phyloP scores from a whole-genome alignment of 2,888 invertebrate genomes.

The Pasiphila rectangulata region DNA sequence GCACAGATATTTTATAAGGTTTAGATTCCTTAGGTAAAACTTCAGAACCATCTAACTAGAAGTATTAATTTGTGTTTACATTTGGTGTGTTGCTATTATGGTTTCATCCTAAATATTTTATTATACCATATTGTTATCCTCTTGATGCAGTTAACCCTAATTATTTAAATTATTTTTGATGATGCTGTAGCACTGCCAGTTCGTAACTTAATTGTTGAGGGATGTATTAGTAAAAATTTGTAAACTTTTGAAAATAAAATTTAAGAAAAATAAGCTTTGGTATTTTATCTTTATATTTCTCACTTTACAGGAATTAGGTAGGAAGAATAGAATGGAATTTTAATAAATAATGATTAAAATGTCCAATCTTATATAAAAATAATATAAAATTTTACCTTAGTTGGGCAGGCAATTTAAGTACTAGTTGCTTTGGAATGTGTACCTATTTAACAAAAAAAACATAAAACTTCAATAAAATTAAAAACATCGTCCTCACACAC shows the following conservation, averaged over 20 bases:
- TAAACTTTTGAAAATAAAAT: constrained; percentile 69
- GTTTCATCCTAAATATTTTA: not conserved
- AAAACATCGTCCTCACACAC: constrained; percentile 30
- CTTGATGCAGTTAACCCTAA: constrained; percentile 24
- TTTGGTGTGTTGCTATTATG: not conserved
- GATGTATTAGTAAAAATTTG: constrained; percentile 46
- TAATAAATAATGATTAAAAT: no score
- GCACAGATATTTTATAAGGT: constrained; percentile 52
- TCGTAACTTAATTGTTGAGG: constrained; percentile 48
- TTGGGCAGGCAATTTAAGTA: no score
- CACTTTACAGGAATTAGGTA: not conserved
- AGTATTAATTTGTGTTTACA: constrained; percentile 24
- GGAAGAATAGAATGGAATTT: not conserved
- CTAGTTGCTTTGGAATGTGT: no score
- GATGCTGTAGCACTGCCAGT: constrained; percentile 61
- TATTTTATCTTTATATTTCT: constrained; percentile 31
- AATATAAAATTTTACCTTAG: no score
- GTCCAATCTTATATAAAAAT: no score
- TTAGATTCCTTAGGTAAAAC: constrained; percentile 41
- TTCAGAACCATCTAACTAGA: constrained; percentile 54
- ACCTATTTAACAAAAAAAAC: constrained; percentile 4
- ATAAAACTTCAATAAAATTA: constrained; percentile 24
- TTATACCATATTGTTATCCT: no score
- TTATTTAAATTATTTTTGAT: constrained; percentile 59
- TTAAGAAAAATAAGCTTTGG: constrained; percentile 47